phyloP scores from a whole-genome alignment of 1,140 invertebrate species.

The Procambarus virginalis region DNA sequence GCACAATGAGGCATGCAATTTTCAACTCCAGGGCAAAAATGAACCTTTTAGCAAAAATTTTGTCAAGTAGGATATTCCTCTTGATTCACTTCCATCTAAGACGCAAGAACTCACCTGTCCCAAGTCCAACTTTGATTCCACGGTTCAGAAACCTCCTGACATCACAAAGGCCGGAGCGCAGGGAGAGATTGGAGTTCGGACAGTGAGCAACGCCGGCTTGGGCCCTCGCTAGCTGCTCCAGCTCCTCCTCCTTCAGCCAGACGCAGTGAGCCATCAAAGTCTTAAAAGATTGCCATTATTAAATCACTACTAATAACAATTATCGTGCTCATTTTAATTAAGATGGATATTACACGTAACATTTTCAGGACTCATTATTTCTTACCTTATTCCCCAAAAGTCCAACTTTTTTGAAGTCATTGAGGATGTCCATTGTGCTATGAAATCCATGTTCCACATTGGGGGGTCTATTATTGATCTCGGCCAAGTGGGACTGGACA shows the following conservation, averaged over 20 bases:
- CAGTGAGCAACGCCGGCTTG: slow-evolving; percentile 86
- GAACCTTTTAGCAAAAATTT: too few relatives aligned
- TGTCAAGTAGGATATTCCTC: too few relatives aligned
- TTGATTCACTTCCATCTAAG: too few relatives aligned
- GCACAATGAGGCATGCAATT: too few relatives aligned
- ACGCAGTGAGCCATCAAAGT: slow-evolving; percentile 89
- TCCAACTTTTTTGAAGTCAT: slow-evolving; percentile 74
- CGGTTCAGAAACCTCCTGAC: slow-evolving; percentile 79
- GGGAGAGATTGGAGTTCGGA: slow-evolving; percentile 87
- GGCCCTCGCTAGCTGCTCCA: slow-evolving; percentile 79
- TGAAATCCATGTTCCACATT: slow-evolving; percentile 71
- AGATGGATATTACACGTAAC: too few relatives aligned
- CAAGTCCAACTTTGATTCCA: slow-evolving; percentile 86
- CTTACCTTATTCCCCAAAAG: slow-evolving; percentile 84
- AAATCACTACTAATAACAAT: too few relatives aligned
- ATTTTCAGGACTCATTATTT: background rate
- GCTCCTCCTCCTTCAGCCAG: slow-evolving; percentile 83
- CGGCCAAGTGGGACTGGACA: slow-evolving; percentile 89
- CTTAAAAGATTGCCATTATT: slow-evolving; percentile 72
- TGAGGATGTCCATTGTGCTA: slow-evolving; percentile 81
- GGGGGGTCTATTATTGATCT: slow-evolving; percentile 82
- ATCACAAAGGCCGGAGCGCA: slow-evolving; percentile 88
- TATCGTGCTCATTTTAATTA: too few relatives aligned
- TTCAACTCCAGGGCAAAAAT: too few relatives aligned
- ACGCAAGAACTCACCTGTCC: slow-evolving; percentile 81